phyloP scores from a whole-genome alignment of 2,797 vertebrate genomes.

The Euthynnus affinis region DNA sequence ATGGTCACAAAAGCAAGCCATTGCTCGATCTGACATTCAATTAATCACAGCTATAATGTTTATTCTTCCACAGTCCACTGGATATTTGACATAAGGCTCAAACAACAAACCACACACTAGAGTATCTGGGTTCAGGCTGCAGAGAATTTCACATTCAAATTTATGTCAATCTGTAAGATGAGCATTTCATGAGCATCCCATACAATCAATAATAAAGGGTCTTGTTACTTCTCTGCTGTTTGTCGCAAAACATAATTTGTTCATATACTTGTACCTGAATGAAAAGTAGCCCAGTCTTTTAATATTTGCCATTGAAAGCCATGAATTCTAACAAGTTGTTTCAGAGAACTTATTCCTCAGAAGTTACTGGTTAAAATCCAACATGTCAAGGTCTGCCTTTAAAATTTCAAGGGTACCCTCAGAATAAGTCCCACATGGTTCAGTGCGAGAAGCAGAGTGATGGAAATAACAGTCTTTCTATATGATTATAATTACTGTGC shows the following conservation, averaged over 20 bases:
- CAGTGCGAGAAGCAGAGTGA: slow-evolving; percentile 8
- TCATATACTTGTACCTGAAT: neutral
- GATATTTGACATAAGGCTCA: neutral
- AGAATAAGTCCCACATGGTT: slow-evolving; percentile 34
- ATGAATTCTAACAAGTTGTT: neutral
- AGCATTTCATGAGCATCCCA: neutral
- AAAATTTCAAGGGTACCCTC: slow-evolving; percentile 26
- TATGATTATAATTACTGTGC: slow-evolving; percentile 36
- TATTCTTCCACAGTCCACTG: neutral
- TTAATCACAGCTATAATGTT: slow-evolving; percentile 1
- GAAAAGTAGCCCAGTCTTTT: neutral
- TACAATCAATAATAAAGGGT: neutral
- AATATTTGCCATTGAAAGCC: neutral
- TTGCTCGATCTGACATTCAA: neutral
- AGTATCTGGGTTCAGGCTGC: neutral
- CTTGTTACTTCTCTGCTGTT: neutral
- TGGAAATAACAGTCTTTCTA: slow-evolving; percentile 7
- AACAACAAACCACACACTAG: neutral
- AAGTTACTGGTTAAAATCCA: slow-evolving; percentile 18
- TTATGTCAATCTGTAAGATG: neutral
- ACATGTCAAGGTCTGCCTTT: slow-evolving; percentile 37
- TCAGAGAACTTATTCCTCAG: slow-evolving; percentile 6
- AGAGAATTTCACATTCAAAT: neutral
- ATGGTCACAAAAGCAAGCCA: slow-evolving; percentile 11
- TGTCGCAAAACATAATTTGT: neutral